Percentiles rank a stretch among this genome's conserved stretches.
These are phyloP conservation scores for Calephelis nemesis DNA, from an alignment of 1,140 invertebrate species.

Conservation along the genomic window DNA sequence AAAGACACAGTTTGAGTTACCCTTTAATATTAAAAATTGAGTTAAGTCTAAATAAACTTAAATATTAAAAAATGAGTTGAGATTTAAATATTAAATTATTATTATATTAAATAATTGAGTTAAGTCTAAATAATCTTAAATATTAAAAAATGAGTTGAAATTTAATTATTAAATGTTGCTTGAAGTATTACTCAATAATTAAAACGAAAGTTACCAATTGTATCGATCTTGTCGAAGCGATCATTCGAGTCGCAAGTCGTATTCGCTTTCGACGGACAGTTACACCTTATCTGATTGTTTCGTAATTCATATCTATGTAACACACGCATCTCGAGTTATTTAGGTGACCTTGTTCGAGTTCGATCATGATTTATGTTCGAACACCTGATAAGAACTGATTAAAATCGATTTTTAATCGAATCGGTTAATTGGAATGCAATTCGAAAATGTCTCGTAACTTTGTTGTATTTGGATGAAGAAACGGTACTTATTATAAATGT, in stretches of 20 bases:
- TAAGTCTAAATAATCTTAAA: too few species aligned
- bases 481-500: not conserved
- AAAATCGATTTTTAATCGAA: slow-evolving; percentile 33
- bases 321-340: slow-evolving; percentile 49
- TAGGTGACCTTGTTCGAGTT: slow-evolving; percentile 50
- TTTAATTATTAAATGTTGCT: too few species aligned
- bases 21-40: too few species aligned
- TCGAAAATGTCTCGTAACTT: not conserved
- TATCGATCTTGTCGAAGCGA: slow-evolving; percentile 9
- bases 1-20: too few species aligned
- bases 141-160: too few species aligned
- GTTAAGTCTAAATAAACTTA: too few species aligned
- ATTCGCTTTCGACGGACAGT: slow-evolving; percentile 54
- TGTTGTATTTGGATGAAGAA: not conserved
- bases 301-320: slow-evolving; percentile 51
- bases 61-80: too few species aligned
- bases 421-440: slow-evolving; percentile 28
- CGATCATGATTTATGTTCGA: slow-evolving; percentile 46
- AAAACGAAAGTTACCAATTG: slow-evolving; percentile 7
- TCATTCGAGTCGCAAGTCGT: slow-evolving; percentile 25
- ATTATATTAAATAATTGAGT: too few species aligned
- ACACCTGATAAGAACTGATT: slow-evolving; percentile 37
- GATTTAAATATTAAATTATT: too few species aligned
- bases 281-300: slow-evolving; percentile 63
- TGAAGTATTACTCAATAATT: not conserved